Conservation (phyloP, 2,888 invertebrate species). For the Metacarcinus magister region DNA sequence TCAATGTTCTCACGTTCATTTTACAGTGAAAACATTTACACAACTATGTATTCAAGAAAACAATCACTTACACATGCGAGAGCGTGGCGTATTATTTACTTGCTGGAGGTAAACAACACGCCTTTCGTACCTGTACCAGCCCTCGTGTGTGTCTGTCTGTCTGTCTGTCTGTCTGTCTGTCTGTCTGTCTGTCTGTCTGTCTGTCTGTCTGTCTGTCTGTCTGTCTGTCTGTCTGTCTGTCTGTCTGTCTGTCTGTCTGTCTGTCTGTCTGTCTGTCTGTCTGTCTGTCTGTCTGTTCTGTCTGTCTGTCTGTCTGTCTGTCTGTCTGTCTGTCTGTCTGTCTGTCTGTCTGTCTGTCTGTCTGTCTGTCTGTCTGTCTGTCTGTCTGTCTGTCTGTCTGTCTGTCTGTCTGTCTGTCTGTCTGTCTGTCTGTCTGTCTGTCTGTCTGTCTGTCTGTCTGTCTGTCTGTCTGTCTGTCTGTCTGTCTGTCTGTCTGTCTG, state of each 20-base stretch:
- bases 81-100: neutral
- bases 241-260: neutral
- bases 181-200: no score
- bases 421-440: neutral
- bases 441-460: no score
- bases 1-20: neutral
- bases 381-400: neutral
- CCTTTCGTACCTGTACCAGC: neutral
- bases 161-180: neutral
- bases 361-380: neutral
- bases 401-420: neutral
- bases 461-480: no score
- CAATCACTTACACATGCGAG: neutral
- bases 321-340: no score
- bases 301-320: no score
- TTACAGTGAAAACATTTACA: neutral
- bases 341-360: neutral
- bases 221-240: neutral
- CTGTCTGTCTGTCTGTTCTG: neutral
- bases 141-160: neutral
- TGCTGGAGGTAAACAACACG: neutral
- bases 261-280: constrained; percentile 13
- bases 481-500: neutral
- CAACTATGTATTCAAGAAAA: neutral
- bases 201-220: no score